Percentiles rank a stretch among this genome's conserved stretches.
phyloP scores from a whole-genome alignment of 92 coral and sea anemone species.

The Parazoanthus swiftii region DNA sequence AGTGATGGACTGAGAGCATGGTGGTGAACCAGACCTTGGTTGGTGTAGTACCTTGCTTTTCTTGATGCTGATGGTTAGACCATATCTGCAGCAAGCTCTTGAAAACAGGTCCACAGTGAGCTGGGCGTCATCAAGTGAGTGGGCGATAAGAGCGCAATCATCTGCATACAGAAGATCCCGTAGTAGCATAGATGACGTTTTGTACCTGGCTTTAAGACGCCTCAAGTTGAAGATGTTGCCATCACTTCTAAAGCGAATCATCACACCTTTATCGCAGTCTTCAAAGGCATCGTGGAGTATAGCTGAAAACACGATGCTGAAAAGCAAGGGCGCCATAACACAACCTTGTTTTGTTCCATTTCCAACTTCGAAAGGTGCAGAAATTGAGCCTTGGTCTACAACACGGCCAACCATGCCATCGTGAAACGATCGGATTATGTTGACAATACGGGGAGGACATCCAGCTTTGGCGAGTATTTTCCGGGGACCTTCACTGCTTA shows the following conservation, averaged over 20 bases:
- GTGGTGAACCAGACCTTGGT: not conserved
- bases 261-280: slow-evolving; percentile 28
- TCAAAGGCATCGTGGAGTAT: slow-evolving; percentile 43
- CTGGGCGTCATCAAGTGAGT: not conserved
- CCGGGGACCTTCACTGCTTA: slow-evolving; percentile 36
- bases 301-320: slow-evolving; percentile 33
- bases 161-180: slow-evolving; percentile 19
- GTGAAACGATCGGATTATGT: too few relatives aligned
- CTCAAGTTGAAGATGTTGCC: slow-evolving; percentile 21
- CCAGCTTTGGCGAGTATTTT: slow-evolving; percentile 29
- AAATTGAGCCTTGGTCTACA: not conserved
- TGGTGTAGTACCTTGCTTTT: not conserved
- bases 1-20: slow-evolving; percentile 11
- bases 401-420: not conserved
- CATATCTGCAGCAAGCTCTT: slow-evolving; percentile 33
- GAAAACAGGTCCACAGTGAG: not conserved
- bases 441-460: slow-evolving; percentile 25
- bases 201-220: not conserved
- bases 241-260: slow-evolving; percentile 42
- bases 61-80: slow-evolving; percentile 32
- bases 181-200: not conserved
- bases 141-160: slow-evolving; percentile 15
- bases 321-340: slow-evolving; percentile 39
- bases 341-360: slow-evolving; percentile 48
- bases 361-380: slow-evolving; percentile 24